A percentile compares a stretch with the other conserved stretches of the same genome.
Conservation (phyloP, 2,888 invertebrate species). For the Agrenia bidenticulata region DNA sequence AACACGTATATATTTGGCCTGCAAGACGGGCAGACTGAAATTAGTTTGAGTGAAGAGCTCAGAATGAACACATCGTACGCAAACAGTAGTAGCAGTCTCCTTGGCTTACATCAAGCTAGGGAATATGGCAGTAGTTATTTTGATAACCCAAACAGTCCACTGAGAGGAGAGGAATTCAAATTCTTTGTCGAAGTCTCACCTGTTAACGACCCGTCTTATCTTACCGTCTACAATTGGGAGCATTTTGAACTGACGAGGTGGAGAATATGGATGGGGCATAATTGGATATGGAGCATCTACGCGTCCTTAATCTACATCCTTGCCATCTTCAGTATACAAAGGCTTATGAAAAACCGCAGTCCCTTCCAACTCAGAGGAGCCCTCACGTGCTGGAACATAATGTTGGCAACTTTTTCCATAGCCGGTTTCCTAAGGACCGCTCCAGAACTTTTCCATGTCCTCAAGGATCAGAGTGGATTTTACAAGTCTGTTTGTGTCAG, state of each 20-base stretch:
- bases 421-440: constrained; percentile 89
- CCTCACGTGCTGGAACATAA: constrained; percentile 87
- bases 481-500: constrained; percentile 95
- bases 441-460: constrained; percentile 85
- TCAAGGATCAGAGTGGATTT: constrained; percentile 79
- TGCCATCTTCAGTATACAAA: constrained; percentile 88
- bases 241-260: constrained; percentile 49
- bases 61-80: constrained; percentile 37
- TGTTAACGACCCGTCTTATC: constrained; percentile 42
- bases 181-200: constrained; percentile 40
- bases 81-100: constrained; percentile 32
- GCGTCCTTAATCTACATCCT: constrained; percentile 88
- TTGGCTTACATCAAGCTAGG: constrained; percentile 14
- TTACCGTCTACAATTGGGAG: constrained; percentile 48
- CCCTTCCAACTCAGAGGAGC: constrained; percentile 85
- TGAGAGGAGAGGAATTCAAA: not conserved
- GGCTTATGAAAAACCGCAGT: constrained; percentile 87
- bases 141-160: constrained; percentile 33
- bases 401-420: constrained; percentile 90
- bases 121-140: constrained; percentile 44
- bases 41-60: constrained; percentile 3
- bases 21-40: not conserved
- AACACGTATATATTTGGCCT: not conserved
- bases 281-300: constrained; percentile 93
- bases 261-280: constrained; percentile 90